Conservation (phyloP, 1,140 invertebrate species). For the Amphibalanus amphitrite region DNA sequence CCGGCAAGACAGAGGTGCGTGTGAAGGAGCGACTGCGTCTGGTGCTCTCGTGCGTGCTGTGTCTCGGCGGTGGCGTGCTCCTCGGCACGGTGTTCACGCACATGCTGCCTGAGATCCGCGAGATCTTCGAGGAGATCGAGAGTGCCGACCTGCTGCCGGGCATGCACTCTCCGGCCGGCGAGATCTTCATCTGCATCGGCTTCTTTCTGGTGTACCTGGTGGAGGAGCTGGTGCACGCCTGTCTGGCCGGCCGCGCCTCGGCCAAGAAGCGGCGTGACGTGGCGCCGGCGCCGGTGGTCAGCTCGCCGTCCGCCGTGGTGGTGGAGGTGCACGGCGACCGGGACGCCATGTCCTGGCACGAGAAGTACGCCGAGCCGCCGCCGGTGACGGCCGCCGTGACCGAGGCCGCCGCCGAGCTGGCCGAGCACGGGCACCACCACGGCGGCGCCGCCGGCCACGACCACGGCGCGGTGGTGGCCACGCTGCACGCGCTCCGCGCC, state of each 20-base stretch:
- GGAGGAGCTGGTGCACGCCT: conserved; percentile 41
- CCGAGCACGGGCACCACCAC: not conserved
- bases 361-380: not conserved
- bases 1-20: not conserved
- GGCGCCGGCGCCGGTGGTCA: too few species aligned
- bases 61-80: conserved; percentile 65
- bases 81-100: conserved; percentile 59
- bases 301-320: not conserved
- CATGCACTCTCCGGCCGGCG: conserved; percentile 26
- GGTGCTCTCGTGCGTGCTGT: conserved; percentile 33
- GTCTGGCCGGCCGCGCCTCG: not conserved
- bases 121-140: conserved; percentile 8
- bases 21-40: not conserved
- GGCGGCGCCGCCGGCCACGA: not conserved
- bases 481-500: conserved; percentile 8
- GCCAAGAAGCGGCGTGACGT: not conserved
- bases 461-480: conserved; percentile 5
- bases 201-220: conserved; percentile 62
- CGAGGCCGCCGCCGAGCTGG: not conserved
- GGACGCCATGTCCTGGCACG: not conserved
- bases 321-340: not conserved
- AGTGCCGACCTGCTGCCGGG: not conserved
- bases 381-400: not conserved
- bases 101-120: conserved; percentile 54
- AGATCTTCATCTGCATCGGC: conserved; percentile 49